phyloP scores from a whole-genome alignment of 2,888 invertebrate genomes.

The Xanthia togata region DNA sequence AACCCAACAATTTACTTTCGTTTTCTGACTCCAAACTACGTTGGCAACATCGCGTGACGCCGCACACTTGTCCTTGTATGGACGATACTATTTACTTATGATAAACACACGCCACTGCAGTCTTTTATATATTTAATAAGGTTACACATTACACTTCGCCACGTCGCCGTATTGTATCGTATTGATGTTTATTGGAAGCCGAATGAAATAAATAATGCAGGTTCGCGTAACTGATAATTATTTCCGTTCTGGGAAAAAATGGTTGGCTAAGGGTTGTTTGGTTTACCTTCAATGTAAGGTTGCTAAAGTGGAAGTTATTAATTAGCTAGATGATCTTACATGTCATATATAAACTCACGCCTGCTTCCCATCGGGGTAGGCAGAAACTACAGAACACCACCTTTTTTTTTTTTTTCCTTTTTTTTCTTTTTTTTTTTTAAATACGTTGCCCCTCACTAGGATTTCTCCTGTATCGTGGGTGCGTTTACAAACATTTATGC shows the following conservation, averaged over 20 bases:
- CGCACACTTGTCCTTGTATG: constrained; percentile 49
- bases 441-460: too few relatives aligned
- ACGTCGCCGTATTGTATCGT: constrained; percentile 29
- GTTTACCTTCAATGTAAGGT: background rate
- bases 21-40: constrained; percentile 18
- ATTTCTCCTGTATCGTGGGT: too few relatives aligned
- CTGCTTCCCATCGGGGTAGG: background rate
- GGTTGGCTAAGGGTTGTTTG: background rate
- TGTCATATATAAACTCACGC: background rate
- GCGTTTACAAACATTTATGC: too few relatives aligned
- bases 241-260: background rate
- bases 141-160: constrained; percentile 45
- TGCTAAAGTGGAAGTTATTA: background rate
- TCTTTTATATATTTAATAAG: constrained; percentile 58
- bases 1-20: constrained; percentile 3
- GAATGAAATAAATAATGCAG: constrained; percentile 28
- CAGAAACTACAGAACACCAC: background rate
- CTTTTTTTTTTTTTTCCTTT: too few relatives aligned
- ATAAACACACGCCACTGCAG: constrained; percentile 63
- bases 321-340: background rate
- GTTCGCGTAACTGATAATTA: background rate
- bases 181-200: constrained; percentile 42
- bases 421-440: too few relatives aligned
- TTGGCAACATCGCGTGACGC: constrained; percentile 39
- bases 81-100: constrained; percentile 56